These are phyloP conservation scores for Mastigias papua DNA, from an alignment of 30 jellyfish, hydroid and myxozoan species.

Conservation along the genomic window DNA sequence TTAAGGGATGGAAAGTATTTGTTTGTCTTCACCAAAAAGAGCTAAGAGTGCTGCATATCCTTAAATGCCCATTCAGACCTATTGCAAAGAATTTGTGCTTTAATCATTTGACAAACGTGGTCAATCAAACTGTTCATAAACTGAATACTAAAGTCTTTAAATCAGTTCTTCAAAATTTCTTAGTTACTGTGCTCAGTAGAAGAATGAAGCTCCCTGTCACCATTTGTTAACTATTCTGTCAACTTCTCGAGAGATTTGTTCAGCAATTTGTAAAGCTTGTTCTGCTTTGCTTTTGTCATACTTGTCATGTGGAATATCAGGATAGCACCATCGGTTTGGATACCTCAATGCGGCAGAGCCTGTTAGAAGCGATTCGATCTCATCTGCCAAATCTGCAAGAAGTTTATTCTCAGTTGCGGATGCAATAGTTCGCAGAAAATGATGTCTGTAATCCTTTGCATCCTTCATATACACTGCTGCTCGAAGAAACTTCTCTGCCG, in stretches of 20 bases:
- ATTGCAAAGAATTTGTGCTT: no score
- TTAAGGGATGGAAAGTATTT: no score
- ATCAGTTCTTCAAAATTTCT: no score
- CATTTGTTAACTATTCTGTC: neutral
- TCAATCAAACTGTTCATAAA: no score
- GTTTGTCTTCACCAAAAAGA: no score
- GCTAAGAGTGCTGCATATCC: no score
- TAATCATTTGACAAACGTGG: no score
- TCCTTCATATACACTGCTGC: slow-evolving; percentile 70
- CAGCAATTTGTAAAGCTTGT: slow-evolving; percentile 28
- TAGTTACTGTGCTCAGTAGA: neutral
- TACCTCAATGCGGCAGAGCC: slow-evolving; percentile 60
- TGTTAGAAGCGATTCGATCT: slow-evolving; percentile 52
- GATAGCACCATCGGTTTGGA: slow-evolving; percentile 66
- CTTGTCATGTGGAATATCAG: slow-evolving; percentile 69
- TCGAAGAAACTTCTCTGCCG: slow-evolving; percentile 74
- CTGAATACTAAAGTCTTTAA: no score
- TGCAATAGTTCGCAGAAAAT: neutral
- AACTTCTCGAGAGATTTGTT: slow-evolving; percentile 7
- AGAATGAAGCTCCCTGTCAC: neutral
- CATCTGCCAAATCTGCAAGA: slow-evolving; percentile 19
- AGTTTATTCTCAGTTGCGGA: neutral
- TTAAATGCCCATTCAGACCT: no score
- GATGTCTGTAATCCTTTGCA: slow-evolving; percentile 4
- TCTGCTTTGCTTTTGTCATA: slow-evolving; percentile 39